Base-by-base conservation (phyloP, 1,140 invertebrate species). In the Wiebesia pumilae region DNA sequence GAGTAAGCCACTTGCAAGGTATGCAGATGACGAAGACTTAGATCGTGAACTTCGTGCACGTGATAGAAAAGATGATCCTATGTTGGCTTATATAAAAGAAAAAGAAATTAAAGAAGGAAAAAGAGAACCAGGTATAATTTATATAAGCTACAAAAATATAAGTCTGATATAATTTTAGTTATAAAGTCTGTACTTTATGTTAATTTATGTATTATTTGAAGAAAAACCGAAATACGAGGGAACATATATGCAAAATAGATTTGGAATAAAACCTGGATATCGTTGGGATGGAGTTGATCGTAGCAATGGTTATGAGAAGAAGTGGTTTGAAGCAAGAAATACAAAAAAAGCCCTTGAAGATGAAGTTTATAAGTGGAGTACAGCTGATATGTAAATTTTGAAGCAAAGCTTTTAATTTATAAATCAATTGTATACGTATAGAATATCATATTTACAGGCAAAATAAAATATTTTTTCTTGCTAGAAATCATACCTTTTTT, bases 251-350 rank as follows among this genome's bases (percentile, higher is more conserved):
- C 97, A 98, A 67, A 99, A 99, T 94, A 95, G 99, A 19, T 99
- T 97, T 94, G 95, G 96, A 65, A 98, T 99, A 86, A 93, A 94
- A 78, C 99, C 99, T 0, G 99, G 99, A 0, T 97, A 98, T 93
- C 94, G 98, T 62, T 99, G 99, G 99, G 99, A 99, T 93, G 99
- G 99, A 1, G 98, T 99, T 0, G 98, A 99, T 91, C 94, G 99
- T 38, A 99, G 98, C 9, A 99, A 98, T 94, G 99, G 99, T 0
- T 99, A 98, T 93, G 99, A 99, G 92, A 97, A 97, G 90, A 96
- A 97, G 91, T 97, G 96, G 94, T 98, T 99, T 92, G 95, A 96
- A 30, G 95, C 96, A 40, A 95, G 96, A 88, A 98, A 97, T 90
- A 95, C 96, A 12, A 96, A 95, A 88, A 96, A 96, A 90, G 98